Evolutionary conservation across 2,113 vertebrate species (phyloP).

Genomic region (Corvus hawaiiensis): DNA sequence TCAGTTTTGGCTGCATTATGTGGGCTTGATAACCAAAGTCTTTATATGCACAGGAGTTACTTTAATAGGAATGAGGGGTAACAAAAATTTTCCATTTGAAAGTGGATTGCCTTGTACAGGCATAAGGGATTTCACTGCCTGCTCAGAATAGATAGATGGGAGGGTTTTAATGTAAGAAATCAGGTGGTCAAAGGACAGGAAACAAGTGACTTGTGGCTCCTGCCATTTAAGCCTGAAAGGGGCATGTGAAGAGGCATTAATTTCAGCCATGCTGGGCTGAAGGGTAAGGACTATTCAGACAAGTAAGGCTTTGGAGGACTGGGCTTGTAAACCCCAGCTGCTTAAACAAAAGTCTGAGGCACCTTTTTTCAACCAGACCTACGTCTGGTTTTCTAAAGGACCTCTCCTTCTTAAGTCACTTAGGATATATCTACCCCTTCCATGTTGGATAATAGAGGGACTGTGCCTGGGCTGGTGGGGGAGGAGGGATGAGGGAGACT

Average conservation of each 20-base stretch:
- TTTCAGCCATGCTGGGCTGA: neutral
- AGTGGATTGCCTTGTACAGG: neutral
- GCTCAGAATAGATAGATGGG: neutral
- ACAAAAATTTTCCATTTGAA: neutral
- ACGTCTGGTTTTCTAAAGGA: neutral
- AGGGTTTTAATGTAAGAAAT: neutral
- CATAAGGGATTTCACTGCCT: neutral
- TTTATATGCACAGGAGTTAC: neutral
- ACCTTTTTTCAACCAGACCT: neutral
- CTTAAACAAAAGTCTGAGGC: conserved; percentile 7
- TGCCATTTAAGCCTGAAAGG: conserved; percentile 16
- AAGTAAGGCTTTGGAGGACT: neutral
- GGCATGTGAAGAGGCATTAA: neutral
- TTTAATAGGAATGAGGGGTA: neutral
- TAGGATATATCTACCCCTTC: neutral
- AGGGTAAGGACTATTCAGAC: conserved; percentile 17
- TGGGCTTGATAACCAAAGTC: neutral
- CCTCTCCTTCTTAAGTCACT: neutral
- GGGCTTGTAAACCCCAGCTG: neutral
- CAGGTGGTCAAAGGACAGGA: neutral
- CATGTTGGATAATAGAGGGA: neutral
- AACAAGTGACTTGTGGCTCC: neutral
- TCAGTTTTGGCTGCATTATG: neutral
- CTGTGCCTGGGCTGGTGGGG: neutral
- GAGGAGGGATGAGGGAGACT: neutral